Conservation (phyloP, 2,113 vertebrate species). For the Alethe castanea region DNA sequence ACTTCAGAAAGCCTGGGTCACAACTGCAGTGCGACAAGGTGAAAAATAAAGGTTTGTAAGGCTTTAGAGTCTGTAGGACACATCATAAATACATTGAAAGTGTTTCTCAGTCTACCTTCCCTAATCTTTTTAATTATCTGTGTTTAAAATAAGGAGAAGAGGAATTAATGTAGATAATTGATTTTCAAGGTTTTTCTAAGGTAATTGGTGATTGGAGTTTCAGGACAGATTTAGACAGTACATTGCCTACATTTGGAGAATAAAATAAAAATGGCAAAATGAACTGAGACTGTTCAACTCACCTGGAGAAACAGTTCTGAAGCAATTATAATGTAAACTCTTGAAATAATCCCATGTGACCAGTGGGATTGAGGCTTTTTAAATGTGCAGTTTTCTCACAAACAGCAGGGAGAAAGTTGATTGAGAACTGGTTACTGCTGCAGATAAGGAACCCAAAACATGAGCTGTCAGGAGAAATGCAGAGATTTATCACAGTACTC, state of each 20-base stretch:
- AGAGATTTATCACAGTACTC: too few species aligned
- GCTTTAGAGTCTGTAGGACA: background rate
- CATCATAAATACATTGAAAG: background rate
- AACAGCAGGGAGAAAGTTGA: background rate
- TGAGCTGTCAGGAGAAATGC: background rate
- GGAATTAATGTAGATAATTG: background rate
- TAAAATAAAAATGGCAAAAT: background rate
- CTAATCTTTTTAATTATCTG: background rate
- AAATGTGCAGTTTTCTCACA: background rate
- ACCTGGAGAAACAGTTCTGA: conserved; percentile 20
- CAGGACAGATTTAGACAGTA: background rate
- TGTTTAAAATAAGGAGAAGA: background rate
- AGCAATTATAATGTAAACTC: background rate
- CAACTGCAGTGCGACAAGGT: background rate
- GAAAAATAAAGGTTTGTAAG: background rate
- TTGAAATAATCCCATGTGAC: background rate
- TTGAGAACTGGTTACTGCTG: background rate
- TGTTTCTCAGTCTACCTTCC: background rate
- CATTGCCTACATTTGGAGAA: background rate
- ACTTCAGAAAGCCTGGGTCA: background rate
- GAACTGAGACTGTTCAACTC: background rate
- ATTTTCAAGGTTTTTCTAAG: conserved; percentile 47
- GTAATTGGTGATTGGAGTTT: conserved; percentile 16
- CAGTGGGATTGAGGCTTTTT: background rate
- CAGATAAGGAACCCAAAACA: background rate